Evolutionary conservation across 2,113 vertebrate species (phyloP), one percentile per base, ranked within the genome.

Genomic region (Theristicus caerulescens): DNA sequence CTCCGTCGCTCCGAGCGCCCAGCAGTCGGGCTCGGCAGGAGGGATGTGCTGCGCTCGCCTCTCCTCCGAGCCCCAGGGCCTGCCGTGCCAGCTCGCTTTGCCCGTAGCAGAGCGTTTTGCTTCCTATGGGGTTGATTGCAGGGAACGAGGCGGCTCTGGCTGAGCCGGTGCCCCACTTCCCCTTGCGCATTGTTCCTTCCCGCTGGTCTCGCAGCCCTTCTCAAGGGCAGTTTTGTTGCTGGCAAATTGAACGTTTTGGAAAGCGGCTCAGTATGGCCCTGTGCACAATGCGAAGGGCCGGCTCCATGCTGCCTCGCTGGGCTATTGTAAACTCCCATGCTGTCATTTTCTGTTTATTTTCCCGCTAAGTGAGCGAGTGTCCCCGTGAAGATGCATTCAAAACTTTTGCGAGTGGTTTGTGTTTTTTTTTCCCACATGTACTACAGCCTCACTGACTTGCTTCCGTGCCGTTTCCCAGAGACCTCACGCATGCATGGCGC

Each of bases 11-110:
- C 17, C 25, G 20, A 13, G 12, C 2, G 51, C 34, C 72, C 7
- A 5, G 73, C 55, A 3, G 64, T 2, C 1, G 1, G 51, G 4
- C 55, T 34, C 36, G 2, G 61, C 29, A 15, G 61, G 52, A 49
- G 9, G 10, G 11, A 16, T 25, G 36, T 3, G 10, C 32, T 1
- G 1, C 2, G 2, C 36, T 36, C 4, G 4, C n/a, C 21, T 29
- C 38, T 29, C 15, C 15, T 7, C 11, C 3, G 1, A 18, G 36
- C 26, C 59, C 36, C 32, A 15, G 44, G 13, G 21, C 58, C 77
- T 31, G 40, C 59, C 3, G 11, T 2, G 10, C 54, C 3, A 1
- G 22, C 47, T 32, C 5, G 17, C 17, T 29, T n/a, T 61, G 25
- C 18, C 29, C 14, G 4, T 3, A 4, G 61, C 61, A 7, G 40